Evolutionary conservation across 2,888 invertebrate genomes (phyloP).

Genomic region (Spatulosminthurus flaviceps): DNA sequence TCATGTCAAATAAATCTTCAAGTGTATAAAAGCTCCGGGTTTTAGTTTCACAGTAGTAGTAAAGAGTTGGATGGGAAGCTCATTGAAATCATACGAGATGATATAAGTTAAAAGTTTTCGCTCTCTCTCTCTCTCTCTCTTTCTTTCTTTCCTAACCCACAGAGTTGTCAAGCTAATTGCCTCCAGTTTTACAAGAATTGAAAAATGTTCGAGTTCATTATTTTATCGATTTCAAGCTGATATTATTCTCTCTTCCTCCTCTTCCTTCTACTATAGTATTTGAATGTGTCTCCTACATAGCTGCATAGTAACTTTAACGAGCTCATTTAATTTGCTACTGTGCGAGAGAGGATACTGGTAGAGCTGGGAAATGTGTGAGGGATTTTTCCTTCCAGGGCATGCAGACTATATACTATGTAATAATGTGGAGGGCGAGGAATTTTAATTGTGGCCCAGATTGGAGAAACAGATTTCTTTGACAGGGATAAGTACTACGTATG

Average conservation of each 20-base stretch:
- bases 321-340: too few relatives aligned
- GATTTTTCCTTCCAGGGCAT: too few relatives aligned
- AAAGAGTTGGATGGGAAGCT: too few relatives aligned
- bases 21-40: too few relatives aligned
- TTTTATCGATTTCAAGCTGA: background rate
- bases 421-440: background rate
- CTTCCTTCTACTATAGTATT: background rate
- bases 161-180: background rate
- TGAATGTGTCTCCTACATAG: background rate
- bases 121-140: too few relatives aligned
- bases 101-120: too few relatives aligned
- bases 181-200: conserved; percentile 9
- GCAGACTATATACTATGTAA: background rate
- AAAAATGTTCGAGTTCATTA: background rate
- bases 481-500: background rate
- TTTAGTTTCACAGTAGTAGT: too few relatives aligned
- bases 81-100: too few relatives aligned
- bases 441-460: background rate
- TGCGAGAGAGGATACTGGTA: too few relatives aligned
- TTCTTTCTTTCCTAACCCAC: too few relatives aligned
- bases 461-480: background rate
- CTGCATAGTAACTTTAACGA: background rate
- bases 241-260: background rate
- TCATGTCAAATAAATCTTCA: too few relatives aligned
- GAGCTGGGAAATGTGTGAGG: too few relatives aligned